A percentile compares a stretch with the other conserved stretches of the same genome.
These are phyloP conservation scores for Cactoblastis cactorum DNA, from an alignment of 2,888 invertebrate genomes.

Conservation along the genomic window DNA sequence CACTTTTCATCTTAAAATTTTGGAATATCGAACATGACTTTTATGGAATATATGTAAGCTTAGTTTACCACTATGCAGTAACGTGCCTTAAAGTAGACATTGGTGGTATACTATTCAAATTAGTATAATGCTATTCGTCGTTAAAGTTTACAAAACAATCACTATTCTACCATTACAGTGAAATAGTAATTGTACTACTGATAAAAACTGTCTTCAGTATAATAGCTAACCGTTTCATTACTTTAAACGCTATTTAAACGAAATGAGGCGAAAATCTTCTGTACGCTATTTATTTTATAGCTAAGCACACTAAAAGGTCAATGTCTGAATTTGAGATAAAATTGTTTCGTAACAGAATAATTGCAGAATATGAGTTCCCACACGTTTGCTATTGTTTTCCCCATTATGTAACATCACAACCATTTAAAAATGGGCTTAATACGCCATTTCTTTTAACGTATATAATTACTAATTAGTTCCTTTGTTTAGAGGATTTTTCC, in stretches of 20 bases:
- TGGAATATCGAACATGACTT: too few species aligned
- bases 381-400: conserved; percentile 26
- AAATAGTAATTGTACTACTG: too few species aligned
- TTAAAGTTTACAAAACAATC: too few species aligned
- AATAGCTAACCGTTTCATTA: not conserved
- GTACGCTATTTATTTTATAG: not conserved
- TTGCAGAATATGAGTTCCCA: conserved; percentile 17
- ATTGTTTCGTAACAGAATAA: conserved; percentile 25
- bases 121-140: too few species aligned
- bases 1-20: too few species aligned
- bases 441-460: conserved; percentile 2
- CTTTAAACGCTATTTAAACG: not conserved
- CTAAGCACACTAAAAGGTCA: conserved; percentile 22
- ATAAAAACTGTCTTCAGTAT: too few species aligned
- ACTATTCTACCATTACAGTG: too few species aligned
- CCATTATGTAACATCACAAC: conserved; percentile 29
- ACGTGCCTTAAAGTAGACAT: too few species aligned
- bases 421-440: conserved; percentile 10
- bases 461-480: not conserved
- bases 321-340: conserved; percentile 35
- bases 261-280: not conserved
- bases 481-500: not conserved
- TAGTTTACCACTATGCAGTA: too few species aligned
- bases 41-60: too few species aligned
- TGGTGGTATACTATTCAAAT: too few species aligned